Conservation (phyloP, 2,888 invertebrate species). For the Conomelus anceps region DNA sequence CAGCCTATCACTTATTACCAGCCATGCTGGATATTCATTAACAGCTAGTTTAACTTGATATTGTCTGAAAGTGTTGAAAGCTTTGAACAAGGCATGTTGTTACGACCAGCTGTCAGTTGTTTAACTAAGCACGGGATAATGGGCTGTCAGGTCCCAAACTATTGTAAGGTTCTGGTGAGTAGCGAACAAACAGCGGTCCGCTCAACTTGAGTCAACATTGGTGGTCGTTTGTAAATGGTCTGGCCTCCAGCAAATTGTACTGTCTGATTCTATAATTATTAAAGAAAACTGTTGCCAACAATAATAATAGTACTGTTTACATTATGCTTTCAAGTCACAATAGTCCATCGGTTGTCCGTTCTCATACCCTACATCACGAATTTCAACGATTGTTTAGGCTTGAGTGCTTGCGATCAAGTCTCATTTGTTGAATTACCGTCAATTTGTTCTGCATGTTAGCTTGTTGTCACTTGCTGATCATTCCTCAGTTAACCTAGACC, state of each 20-base stretch:
- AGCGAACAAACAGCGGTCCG: background rate
- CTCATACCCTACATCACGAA: background rate
- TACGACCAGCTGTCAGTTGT: background rate
- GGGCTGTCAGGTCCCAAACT: background rate
- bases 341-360: background rate
- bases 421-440: too few relatives aligned
- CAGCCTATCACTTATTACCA: background rate
- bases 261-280: background rate
- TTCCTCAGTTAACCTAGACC: too few relatives aligned
- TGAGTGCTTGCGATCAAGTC: too few relatives aligned
- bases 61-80: background rate
- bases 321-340: background rate
- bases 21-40: background rate
- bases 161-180: background rate
- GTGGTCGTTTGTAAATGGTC: background rate
- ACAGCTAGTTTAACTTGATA: background rate
- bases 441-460: too few relatives aligned
- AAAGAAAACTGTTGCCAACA: background rate
- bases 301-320: background rate
- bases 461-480: too few relatives aligned
- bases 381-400: background rate
- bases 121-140: background rate
- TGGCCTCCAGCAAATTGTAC: background rate
- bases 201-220: background rate
- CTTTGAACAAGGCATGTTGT: background rate